phyloP scores from a whole-genome alignment of 2,888 invertebrate species.

The Abscondita cerata region DNA sequence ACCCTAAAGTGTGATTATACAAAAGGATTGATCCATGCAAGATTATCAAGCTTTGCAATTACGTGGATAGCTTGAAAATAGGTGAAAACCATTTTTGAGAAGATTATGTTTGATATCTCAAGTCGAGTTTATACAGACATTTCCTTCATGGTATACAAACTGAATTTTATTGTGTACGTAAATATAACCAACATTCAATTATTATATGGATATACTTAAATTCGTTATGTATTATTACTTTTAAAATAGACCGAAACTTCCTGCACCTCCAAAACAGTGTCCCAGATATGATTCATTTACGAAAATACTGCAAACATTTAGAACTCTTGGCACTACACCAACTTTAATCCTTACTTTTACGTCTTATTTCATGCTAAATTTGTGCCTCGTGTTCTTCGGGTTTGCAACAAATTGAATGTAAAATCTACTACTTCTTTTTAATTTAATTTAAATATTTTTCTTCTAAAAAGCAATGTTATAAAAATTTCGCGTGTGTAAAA shows the following conservation, averaged over 20 bases:
- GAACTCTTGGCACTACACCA: slow-evolving; percentile 28
- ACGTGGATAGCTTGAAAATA: no score
- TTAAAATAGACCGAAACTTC: slow-evolving; percentile 15
- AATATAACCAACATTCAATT: background rate
- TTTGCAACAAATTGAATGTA: slow-evolving; percentile 2
- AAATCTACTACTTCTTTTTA: background rate
- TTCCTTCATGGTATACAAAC: no score
- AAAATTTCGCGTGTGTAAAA: slow-evolving; percentile 7
- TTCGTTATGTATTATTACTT: no score
- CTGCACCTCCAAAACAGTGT: slow-evolving; percentile 25
- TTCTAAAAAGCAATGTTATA: background rate
- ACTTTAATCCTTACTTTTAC: slow-evolving; percentile 13
- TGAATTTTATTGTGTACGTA: no score
- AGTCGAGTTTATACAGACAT: no score
- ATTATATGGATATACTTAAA: no score
- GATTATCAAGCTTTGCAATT: no score
- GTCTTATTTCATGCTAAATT: slow-evolving; percentile 32
- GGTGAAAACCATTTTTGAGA: no score
- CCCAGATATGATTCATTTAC: slow-evolving; percentile 35
- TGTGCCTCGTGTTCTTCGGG: slow-evolving; percentile 26
- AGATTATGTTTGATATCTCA: no score
- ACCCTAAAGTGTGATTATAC: no score
- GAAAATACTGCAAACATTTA: slow-evolving; percentile 35
- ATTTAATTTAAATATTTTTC: slow-evolving; percentile 3
- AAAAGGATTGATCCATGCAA: no score